phyloP scores from a whole-genome alignment of 2,797 vertebrate genomes.

The Morelia viridis region DNA sequence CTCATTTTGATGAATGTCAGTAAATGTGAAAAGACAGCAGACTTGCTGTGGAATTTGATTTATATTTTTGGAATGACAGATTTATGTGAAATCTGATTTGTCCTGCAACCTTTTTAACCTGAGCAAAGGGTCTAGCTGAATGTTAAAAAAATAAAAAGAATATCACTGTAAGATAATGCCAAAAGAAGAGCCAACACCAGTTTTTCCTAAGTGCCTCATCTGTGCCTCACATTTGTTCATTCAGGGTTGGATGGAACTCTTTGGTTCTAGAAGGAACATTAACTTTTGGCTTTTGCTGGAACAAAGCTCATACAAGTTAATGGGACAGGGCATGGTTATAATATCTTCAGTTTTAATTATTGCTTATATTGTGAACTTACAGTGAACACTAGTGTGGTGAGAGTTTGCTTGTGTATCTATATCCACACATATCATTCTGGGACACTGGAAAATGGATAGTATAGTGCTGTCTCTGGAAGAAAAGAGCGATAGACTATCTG shows the following conservation, averaged over 20 bases:
- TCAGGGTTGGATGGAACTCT: background rate
- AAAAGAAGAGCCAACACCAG: background rate
- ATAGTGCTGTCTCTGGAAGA: background rate
- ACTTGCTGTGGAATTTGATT: constrained; percentile 5
- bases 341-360: background rate
- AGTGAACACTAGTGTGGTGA: no score
- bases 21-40: constrained; percentile 10
- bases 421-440: background rate
- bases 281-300: background rate
- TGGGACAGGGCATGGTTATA: background rate
- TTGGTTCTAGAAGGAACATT: background rate
- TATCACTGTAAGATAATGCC: background rate
- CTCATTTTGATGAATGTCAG: constrained; percentile 12
- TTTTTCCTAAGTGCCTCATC: background rate
- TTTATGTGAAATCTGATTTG: background rate
- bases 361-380: background rate
- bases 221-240: background rate
- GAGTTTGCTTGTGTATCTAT: background rate
- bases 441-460: background rate
- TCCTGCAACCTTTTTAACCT: background rate
- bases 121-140: background rate
- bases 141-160: background rate
- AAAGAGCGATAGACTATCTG: background rate
- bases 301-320: background rate
- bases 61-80: background rate